A percentile compares a stretch with the other conserved stretches of the same genome.
phyloP scores from a whole-genome alignment of 2,797 vertebrate species.

The Ptychadena robeensis region DNA sequence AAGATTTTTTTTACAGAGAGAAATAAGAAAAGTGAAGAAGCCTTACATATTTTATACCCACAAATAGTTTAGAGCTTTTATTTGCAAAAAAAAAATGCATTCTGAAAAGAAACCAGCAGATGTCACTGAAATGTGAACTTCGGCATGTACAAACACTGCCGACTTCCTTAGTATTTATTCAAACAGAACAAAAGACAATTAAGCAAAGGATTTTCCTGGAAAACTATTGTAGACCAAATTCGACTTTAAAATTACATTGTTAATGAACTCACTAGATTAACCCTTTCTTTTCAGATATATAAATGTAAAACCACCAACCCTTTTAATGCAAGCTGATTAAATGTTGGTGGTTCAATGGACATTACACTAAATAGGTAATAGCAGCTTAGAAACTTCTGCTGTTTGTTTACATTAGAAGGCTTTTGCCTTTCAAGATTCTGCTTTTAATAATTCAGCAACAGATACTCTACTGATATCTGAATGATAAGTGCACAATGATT shows the following conservation, averaged over 20 bases:
- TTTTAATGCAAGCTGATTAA: background rate
- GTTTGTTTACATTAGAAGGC: too few species aligned
- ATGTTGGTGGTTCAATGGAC: too few species aligned
- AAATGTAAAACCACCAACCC: background rate
- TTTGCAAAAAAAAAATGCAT: conserved; percentile 4
- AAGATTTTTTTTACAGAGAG: too few species aligned
- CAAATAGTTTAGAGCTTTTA: too few species aligned
- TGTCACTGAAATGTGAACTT: conserved; percentile 33
- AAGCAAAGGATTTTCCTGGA: background rate
- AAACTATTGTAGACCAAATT: background rate
- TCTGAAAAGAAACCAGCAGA: conserved; percentile 46
- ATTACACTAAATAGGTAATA: too few species aligned
- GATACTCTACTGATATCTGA: too few species aligned
- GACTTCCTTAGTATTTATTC: background rate
- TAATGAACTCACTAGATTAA: background rate
- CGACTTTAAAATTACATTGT: background rate
- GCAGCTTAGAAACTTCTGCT: too few species aligned
- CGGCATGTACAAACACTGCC: background rate
- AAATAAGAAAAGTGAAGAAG: too few species aligned
- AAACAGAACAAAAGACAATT: background rate
- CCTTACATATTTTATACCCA: too few species aligned
- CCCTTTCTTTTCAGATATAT: background rate
- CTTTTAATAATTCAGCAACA: too few species aligned
- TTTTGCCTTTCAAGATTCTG: too few species aligned
- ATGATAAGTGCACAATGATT: too few species aligned